phyloP scores from a whole-genome alignment of 2,888 invertebrate species.

The Sericinus montela region DNA sequence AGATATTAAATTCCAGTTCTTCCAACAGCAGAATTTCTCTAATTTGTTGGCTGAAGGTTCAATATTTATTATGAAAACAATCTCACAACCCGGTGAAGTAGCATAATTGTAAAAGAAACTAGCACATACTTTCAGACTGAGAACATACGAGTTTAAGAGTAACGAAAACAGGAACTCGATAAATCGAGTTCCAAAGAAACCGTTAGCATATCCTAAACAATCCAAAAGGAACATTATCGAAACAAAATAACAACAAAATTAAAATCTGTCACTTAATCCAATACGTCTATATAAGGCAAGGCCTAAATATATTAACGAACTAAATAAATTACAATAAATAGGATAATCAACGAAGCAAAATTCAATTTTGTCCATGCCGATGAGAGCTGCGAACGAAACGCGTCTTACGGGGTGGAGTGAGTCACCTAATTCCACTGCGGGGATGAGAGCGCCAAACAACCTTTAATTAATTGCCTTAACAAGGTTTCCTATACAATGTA shows the following conservation, averaged over 20 bases:
- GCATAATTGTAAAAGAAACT: too few species aligned
- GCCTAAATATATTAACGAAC: constrained; percentile 8
- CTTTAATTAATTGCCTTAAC: constrained; percentile 21
- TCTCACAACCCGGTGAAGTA: too few species aligned
- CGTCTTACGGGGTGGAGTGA: constrained; percentile 7
- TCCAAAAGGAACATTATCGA: too few species aligned
- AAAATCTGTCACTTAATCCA: constrained; percentile 3
- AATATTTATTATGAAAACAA: too few species aligned
- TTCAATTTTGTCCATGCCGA: constrained; percentile 19
- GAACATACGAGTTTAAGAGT: too few species aligned
- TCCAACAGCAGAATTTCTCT: too few species aligned
- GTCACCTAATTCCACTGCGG: constrained; percentile 13
- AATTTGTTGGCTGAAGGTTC: too few species aligned
- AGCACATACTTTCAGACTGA: too few species aligned
- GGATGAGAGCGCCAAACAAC: constrained; percentile 15
- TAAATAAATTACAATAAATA: constrained; percentile 18
- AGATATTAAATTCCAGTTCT: too few species aligned
- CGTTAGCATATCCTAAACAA: too few species aligned
- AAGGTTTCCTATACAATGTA: constrained; percentile 20
- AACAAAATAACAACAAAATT: neutral
- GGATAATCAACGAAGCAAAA: constrained; percentile 19
- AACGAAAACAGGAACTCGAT: too few species aligned
- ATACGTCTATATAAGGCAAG: constrained; percentile 1
- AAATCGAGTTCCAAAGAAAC: too few species aligned
- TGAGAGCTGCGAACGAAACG: constrained; percentile 14